A percentile compares a stretch with the other conserved stretches of the same genome.
phyloP scores from a whole-genome alignment of 1,140 invertebrate genomes.

The Marisa cornuarietis region DNA sequence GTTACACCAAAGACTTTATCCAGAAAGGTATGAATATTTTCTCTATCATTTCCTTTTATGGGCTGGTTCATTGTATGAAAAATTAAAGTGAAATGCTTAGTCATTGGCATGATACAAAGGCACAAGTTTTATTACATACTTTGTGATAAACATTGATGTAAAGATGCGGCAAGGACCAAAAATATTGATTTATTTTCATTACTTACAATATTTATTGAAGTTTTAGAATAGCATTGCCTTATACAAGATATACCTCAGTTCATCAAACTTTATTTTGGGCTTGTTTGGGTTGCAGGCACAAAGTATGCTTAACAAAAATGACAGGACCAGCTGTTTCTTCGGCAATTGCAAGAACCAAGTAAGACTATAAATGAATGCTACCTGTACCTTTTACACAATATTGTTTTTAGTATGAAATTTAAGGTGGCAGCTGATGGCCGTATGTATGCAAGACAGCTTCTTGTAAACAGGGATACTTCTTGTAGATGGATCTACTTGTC shows the following conservation, averaged over 20 bases:
- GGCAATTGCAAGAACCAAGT: constrained; percentile 45
- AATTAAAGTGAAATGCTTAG: no score
- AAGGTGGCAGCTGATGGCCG: not conserved
- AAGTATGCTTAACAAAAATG: constrained; percentile 20
- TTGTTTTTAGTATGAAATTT: not conserved
- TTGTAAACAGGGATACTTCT: no score
- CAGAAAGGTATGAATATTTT: constrained; percentile 66
- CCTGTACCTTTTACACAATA: not conserved
- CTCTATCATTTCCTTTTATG: constrained; percentile 40
- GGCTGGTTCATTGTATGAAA: no score
- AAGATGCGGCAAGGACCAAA: no score
- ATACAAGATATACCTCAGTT: not conserved
- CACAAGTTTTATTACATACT: no score
- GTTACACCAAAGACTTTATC: constrained; percentile 80
- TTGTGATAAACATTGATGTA: no score
- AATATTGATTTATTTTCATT: constrained; percentile 60
- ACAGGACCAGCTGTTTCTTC: constrained; percentile 36
- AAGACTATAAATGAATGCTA: constrained; percentile 15
- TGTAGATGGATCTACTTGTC: no score
- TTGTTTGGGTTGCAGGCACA: constrained; percentile 42
- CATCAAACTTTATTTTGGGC: not conserved
- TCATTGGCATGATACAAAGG: no score
- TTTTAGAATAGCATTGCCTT: not conserved
- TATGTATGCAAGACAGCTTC: no score
- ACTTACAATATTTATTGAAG: not conserved